Evolutionary conservation across 2,797 vertebrate genomes (phyloP).

Genomic region (Acanthiza pusilla): DNA sequence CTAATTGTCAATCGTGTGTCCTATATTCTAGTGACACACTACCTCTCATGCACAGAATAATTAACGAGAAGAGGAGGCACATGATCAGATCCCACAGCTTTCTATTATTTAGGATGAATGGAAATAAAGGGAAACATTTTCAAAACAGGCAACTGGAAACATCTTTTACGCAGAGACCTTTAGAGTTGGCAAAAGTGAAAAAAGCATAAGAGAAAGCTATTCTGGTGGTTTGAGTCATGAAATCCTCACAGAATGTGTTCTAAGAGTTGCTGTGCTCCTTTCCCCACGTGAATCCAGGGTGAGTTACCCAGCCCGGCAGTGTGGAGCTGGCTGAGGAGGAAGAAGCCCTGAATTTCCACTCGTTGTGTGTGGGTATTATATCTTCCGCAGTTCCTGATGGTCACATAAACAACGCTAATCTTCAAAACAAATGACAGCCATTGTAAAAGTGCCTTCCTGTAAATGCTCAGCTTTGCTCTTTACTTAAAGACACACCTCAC

Average conservation of each 20-base stretch:
- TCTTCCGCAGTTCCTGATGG: not conserved
- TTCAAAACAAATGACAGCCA: constrained; percentile 59
- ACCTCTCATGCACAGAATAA: constrained; percentile 23
- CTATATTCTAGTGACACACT: constrained; percentile 53
- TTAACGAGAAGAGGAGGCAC: constrained; percentile 16
- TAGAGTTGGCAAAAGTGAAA: not conserved
- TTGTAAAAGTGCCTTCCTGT: constrained; percentile 45
- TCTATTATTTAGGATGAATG: constrained; percentile 54
- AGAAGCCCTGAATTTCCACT: not conserved
- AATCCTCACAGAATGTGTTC: not conserved
- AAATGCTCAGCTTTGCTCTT: constrained; percentile 32
- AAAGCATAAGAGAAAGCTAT: not conserved
- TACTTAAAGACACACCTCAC: constrained; percentile 75
- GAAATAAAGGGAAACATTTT: constrained; percentile 13
- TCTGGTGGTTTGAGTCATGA: not conserved
- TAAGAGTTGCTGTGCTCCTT: not conserved
- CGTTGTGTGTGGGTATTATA: not conserved
- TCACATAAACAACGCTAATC: constrained; percentile 24
- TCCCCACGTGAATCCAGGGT: not conserved
- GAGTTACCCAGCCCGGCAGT: not conserved
- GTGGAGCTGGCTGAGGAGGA: not conserved
- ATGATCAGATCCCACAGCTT: constrained; percentile 38
- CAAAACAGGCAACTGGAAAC: not conserved
- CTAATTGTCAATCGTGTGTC: not conserved
- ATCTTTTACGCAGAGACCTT: not conserved